phyloP scores from a whole-genome alignment of 2,113 vertebrate genomes.

The Paracanthobrama guichenoti region DNA sequence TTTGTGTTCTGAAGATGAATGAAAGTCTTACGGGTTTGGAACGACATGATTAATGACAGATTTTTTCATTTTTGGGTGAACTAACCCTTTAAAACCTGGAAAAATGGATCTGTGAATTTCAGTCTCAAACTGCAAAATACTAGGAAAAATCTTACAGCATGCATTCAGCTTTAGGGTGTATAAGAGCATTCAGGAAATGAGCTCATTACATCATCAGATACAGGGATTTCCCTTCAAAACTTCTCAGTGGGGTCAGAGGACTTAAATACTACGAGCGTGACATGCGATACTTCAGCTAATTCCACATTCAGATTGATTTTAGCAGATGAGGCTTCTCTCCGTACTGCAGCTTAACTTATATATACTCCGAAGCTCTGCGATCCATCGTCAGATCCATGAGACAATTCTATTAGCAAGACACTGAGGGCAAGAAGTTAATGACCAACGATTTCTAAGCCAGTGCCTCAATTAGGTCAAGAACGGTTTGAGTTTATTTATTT shows the following conservation, averaged over 20 bases:
- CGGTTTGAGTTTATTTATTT: neutral
- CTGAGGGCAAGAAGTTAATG: conserved; percentile 8
- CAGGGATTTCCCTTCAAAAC: neutral
- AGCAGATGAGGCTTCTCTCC: neutral
- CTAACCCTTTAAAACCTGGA: no score
- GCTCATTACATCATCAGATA: neutral
- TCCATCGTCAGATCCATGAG: conserved; percentile 16
- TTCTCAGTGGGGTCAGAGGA: neutral
- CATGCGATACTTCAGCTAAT: neutral
- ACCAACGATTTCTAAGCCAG: neutral
- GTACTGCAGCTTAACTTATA: neutral
- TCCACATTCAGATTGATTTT: neutral
- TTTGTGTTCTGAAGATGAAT: no score
- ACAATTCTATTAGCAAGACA: conserved; percentile 26
- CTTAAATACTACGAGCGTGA: neutral
- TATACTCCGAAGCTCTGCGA: neutral
- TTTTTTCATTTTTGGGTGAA: no score
- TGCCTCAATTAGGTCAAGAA: conserved; percentile 11
- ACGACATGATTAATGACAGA: no score
- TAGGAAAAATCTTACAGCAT: neutral
- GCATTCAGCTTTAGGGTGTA: no score
- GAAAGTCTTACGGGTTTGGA: no score
- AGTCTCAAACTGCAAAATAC: neutral
- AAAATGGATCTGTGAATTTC: neutral
- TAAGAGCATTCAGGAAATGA: neutral